Conservation (phyloP, 2,113 vertebrate species). For the Paracanthobrama guichenoti region DNA sequence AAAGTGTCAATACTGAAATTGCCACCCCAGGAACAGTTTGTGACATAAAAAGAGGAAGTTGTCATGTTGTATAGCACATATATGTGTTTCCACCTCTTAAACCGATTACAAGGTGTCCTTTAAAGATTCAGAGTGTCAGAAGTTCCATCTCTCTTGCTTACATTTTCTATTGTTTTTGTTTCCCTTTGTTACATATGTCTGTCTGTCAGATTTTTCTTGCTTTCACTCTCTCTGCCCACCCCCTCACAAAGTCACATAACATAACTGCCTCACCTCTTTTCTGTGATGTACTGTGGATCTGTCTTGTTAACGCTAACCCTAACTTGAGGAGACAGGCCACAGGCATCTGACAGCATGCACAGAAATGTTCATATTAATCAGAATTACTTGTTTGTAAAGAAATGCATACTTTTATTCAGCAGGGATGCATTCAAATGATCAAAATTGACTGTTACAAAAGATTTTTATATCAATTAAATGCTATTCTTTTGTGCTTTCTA, state of each 20-base stretch:
- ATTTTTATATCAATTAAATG: too few species aligned
- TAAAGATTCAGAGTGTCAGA: conserved; percentile 20
- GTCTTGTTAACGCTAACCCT: not conserved
- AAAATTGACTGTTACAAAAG: not conserved
- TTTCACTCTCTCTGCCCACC: conserved; percentile 7
- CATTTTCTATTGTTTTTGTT: not conserved
- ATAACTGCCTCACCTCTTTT: conserved; percentile 26
- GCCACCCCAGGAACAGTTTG: conserved; percentile 57
- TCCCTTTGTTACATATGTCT: not conserved
- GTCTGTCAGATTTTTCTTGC: conserved; percentile 15
- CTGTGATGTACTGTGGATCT: not conserved
- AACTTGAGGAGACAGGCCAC: conserved; percentile 12
- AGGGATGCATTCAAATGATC: not conserved
- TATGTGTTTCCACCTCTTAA: conserved; percentile 15
- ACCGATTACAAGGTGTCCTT: not conserved
- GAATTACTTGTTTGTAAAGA: not conserved
- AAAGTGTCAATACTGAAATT: conserved; percentile 48
- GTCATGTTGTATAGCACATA: conserved; percentile 17
- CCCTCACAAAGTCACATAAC: conserved; percentile 17
- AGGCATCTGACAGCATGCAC: not conserved
- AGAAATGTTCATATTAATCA: not conserved
- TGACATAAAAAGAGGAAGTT: conserved; percentile 51
- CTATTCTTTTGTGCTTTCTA: too few species aligned
- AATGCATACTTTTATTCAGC: not conserved
- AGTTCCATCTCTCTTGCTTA: not conserved